These are phyloP conservation scores for Cotesia glomerata DNA, from an alignment of 1,140 invertebrate genomes.

Conservation along the genomic window DNA sequence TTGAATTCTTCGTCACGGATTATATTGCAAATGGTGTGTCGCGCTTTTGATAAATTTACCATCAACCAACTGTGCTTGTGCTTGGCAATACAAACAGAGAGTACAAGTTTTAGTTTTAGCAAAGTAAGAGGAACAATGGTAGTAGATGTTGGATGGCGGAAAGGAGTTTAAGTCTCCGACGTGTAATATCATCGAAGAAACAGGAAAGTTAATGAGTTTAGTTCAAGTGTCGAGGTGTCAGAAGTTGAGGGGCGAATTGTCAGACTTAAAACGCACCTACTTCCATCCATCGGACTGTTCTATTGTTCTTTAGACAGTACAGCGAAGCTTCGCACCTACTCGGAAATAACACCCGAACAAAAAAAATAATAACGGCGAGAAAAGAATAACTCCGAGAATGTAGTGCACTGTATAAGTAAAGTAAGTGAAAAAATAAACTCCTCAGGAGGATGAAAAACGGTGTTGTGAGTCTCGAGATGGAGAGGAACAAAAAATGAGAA, in stretches of 20 bases:
- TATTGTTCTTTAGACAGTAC: constrained; percentile 17
- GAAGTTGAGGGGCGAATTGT: constrained; percentile 10
- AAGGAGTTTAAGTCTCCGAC: neutral
- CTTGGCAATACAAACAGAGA: neutral
- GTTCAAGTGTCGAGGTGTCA: constrained; percentile 16
- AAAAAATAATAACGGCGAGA: neutral
- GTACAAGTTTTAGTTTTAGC: neutral
- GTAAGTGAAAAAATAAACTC: no score
- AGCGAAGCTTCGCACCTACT: neutral
- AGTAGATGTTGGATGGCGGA: no score
- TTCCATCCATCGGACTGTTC: neutral
- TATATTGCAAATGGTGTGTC: neutral
- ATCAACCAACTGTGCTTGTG: no score
- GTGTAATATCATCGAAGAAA: constrained; percentile 15
- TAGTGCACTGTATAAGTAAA: neutral
- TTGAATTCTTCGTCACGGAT: neutral
- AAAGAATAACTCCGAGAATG: neutral
- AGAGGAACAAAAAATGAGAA: neutral
- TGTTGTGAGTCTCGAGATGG: no score
- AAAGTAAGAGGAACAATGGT: neutral
- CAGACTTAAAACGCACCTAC: constrained; percentile 12
- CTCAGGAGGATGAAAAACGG: no score
- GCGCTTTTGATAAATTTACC: neutral
- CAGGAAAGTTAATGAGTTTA: constrained; percentile 21
- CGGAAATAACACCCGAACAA: constrained; percentile 11